Evolutionary conservation across 2,888 invertebrate genomes (phyloP).

Genomic region (Malachius bipustulatus): DNA sequence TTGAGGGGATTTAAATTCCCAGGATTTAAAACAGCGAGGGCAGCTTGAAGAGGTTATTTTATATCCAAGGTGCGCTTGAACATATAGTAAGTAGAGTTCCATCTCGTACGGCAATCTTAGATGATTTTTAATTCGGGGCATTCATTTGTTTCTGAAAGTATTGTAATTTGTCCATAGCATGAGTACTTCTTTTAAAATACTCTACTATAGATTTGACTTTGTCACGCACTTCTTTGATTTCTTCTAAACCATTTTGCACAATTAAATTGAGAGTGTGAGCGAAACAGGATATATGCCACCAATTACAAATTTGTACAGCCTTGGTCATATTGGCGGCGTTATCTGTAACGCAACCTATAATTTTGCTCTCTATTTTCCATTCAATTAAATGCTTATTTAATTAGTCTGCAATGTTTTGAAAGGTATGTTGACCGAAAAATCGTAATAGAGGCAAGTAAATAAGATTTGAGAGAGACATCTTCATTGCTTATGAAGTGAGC

Average conservation of each 20-base stretch:
- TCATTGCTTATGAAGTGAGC: conserved; percentile 2
- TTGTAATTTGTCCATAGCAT: conserved; percentile 5
- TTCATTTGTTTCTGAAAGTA: conserved; percentile 4
- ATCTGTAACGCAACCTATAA: conserved; percentile 8
- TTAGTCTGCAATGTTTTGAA: conserved; percentile 8
- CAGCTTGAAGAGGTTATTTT: not conserved
- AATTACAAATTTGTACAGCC: conserved; percentile 4
- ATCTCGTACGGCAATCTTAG: conserved; percentile 5
- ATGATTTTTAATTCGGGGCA: not conserved
- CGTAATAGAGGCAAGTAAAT: conserved; percentile 1
- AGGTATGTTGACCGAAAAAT: conserved; percentile 8
- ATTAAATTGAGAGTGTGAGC: conserved; percentile 7
- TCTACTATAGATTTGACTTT: conserved; percentile 6
- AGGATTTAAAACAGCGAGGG: conserved; percentile 4
- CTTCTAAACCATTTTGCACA: no score
- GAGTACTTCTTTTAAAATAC: conserved; percentile 7
- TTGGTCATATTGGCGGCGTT: conserved; percentile 9
- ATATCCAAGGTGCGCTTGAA: not conserved
- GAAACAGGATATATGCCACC: conserved; percentile 8
- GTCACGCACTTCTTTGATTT: conserved; percentile 1
- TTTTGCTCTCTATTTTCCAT: conserved; percentile 8
- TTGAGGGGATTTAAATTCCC: conserved; percentile 4
- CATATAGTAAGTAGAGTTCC: conserved; percentile 7
- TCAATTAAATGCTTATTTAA: not conserved
- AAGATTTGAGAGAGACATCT: conserved; percentile 1